Evolutionary conservation across 2,113 vertebrate species (phyloP).

Genomic region (Caretta caretta): DNA sequence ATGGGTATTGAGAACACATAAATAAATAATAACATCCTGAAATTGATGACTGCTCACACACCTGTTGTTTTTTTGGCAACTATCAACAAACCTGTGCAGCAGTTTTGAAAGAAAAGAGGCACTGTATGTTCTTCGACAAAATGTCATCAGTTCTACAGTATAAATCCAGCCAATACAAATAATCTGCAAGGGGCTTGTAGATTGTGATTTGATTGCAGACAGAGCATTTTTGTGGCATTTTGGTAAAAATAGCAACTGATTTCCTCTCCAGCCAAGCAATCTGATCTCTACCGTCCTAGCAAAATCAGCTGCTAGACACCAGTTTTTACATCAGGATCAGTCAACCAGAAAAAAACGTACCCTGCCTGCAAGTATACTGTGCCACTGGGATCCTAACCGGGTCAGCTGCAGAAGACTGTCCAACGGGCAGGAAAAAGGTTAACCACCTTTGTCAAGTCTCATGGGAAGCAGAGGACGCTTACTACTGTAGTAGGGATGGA

Average conservation of each 20-base stretch:
- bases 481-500: background rate
- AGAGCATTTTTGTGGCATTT: constrained; percentile 14
- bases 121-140: constrained; percentile 33
- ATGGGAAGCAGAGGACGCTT: background rate
- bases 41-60: background rate
- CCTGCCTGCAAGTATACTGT: background rate
- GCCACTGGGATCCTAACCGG: constrained; percentile 33
- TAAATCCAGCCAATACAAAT: constrained; percentile 52
- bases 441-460: constrained; percentile 25
- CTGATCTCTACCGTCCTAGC: background rate
- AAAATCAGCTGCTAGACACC: background rate
- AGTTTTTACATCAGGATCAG: constrained; percentile 29
- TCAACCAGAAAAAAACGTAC: background rate
- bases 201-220: constrained; percentile 57
- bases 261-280: constrained; percentile 37
- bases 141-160: background rate
- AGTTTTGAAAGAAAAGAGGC: constrained; percentile 24
- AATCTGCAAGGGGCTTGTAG: constrained; percentile 44
- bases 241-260: constrained; percentile 49
- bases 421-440: constrained; percentile 54
- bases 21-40: background rate
- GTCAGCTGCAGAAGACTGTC: constrained; percentile 45
- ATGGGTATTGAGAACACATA: background rate
- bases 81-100: background rate
- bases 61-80: constrained; percentile 11